These are phyloP conservation scores for Monochamus saltuarius DNA, from an alignment of 1,140 invertebrate species.

Conservation along the genomic window DNA sequence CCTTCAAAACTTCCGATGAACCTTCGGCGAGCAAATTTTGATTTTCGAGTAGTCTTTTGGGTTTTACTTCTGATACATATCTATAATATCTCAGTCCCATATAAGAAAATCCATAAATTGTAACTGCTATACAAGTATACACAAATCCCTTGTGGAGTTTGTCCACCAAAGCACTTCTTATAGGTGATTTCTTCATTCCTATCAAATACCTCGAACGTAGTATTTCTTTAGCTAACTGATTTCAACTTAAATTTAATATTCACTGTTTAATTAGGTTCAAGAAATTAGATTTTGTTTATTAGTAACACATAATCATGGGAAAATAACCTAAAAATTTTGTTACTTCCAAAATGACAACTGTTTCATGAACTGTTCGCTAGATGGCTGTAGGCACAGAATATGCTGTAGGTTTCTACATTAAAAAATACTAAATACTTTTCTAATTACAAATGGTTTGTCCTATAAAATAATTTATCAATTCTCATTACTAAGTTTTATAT, in stretches of 20 bases:
- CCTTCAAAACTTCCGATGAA: conserved; percentile 36
- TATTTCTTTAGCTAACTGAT: neutral
- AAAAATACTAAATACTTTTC: too few species aligned
- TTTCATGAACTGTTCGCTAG: too few species aligned
- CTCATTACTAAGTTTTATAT: too few species aligned
- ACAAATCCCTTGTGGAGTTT: conserved; percentile 56
- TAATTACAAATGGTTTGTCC: too few species aligned
- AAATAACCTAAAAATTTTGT: too few species aligned
- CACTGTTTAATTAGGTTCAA: too few species aligned
- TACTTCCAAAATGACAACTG: too few species aligned
- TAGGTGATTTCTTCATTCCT: conserved; percentile 54
- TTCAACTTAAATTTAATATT: neutral
- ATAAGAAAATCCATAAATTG: conserved; percentile 53
- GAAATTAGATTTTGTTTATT: too few species aligned
- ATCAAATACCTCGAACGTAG: neutral
- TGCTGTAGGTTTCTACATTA: too few species aligned
- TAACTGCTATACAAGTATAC: conserved; percentile 55
- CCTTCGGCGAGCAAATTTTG: conserved; percentile 55
- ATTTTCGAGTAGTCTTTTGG: conserved; percentile 53
- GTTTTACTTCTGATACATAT: conserved; percentile 54
- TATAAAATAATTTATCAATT: too few species aligned
- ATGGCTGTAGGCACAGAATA: too few species aligned
- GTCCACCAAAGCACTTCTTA: conserved; percentile 52
- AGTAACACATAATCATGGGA: too few species aligned
- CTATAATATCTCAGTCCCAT: conserved; percentile 54